These are phyloP conservation scores for Sympetrum striolatum DNA, from an alignment of 2,888 invertebrate genomes.

Conservation along the genomic window DNA sequence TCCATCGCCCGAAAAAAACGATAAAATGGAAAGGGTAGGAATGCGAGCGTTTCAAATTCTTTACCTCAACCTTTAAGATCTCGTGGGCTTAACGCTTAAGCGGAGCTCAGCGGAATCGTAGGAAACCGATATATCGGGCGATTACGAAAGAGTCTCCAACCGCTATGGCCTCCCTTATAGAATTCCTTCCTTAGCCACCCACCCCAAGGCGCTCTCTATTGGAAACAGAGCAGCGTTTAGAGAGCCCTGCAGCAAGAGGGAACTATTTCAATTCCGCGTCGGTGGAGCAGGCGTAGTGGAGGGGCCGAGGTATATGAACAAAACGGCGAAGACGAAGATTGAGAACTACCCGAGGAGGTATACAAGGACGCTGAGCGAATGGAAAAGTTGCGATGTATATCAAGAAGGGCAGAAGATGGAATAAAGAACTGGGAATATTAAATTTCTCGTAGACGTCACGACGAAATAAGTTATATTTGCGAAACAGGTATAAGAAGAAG, in stretches of 20 bases:
- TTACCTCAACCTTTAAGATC: constrained; percentile 33
- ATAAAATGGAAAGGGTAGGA: background rate
- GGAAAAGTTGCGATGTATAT: background rate
- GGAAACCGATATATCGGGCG: constrained; percentile 40
- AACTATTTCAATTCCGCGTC: constrained; percentile 37
- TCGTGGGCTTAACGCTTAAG: constrained; percentile 27
- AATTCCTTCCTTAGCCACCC: constrained; percentile 11
- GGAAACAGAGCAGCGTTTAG: background rate
- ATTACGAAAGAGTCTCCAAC: constrained; percentile 27
- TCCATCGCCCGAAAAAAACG: background rate
- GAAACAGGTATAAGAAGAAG: too few species aligned
- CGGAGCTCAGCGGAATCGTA: constrained; percentile 38
- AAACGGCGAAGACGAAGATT: background rate
- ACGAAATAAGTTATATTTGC: background rate
- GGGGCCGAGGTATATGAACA: background rate
- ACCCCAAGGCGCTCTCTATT: background rate
- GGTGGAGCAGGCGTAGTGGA: background rate
- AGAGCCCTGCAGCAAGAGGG: background rate
- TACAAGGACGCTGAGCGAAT: too few species aligned
- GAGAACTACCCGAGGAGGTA: too few species aligned
- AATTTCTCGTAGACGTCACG: background rate
- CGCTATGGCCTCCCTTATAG: constrained; percentile 6
- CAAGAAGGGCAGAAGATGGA: background rate
- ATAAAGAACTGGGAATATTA: background rate
- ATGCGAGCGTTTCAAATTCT: constrained; percentile 35